Conservation (phyloP, 2,797 vertebrate species). For the Tauraco hartlaubi region DNA sequence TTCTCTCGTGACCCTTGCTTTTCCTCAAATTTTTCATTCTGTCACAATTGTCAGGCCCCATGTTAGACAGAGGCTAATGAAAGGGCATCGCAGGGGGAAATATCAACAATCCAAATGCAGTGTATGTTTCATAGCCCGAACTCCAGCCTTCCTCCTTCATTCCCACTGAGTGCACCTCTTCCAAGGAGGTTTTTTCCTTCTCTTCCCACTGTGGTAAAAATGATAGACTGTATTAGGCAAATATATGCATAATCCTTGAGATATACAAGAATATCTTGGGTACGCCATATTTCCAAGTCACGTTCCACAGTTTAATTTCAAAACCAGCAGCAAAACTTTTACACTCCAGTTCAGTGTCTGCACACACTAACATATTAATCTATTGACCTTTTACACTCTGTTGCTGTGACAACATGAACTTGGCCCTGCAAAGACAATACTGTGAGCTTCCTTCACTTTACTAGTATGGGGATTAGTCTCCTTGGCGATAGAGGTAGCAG, state of each 20-base stretch:
- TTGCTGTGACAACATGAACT: constrained; percentile 79
- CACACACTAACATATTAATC: constrained; percentile 58
- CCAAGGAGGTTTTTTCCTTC: background rate
- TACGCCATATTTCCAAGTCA: background rate
- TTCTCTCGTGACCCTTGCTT: constrained; percentile 45
- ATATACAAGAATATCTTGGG: background rate
- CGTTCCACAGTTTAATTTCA: constrained; percentile 16
- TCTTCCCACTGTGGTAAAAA: background rate
- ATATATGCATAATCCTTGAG: background rate
- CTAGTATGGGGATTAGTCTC: constrained; percentile 76
- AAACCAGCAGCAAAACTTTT: constrained; percentile 41
- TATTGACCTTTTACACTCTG: constrained; percentile 59
- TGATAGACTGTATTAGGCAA: background rate
- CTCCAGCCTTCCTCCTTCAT: background rate
- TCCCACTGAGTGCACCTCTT: background rate
- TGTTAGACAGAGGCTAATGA: constrained; percentile 66
- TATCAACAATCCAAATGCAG: constrained; percentile 39
- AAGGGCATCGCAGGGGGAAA: constrained; percentile 36
- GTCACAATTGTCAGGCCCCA: constrained; percentile 58
- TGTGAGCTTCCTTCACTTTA: constrained; percentile 70
- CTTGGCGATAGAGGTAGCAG: constrained; percentile 76
- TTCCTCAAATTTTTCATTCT: constrained; percentile 73
- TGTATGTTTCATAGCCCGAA: background rate
- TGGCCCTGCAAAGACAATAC: constrained; percentile 68
- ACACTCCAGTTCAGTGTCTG: background rate